Evolutionary conservation across 2,888 invertebrate genomes (phyloP).

Genomic region (Frankliniella fusca): DNA sequence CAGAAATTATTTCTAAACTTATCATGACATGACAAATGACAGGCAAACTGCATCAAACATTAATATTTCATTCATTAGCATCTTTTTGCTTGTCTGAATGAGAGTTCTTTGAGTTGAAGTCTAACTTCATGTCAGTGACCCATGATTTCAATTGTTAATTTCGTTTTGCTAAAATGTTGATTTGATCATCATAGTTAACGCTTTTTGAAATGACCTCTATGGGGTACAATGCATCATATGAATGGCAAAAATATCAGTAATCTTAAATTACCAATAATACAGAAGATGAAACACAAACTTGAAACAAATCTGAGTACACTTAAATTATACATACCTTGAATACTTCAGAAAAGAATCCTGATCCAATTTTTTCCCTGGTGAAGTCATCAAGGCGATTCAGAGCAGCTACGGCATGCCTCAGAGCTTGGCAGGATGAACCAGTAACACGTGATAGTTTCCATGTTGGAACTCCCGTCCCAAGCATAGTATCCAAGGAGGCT

Average conservation of each 20-base stretch:
- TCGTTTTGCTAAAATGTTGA: too few relatives aligned
- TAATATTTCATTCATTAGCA: neutral
- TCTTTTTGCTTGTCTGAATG: neutral
- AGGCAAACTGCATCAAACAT: neutral
- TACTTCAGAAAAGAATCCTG: constrained; percentile 96
- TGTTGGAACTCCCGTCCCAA: constrained; percentile 27
- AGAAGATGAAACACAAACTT: neutral
- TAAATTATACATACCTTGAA: constrained; percentile 73
- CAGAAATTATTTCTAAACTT: too few relatives aligned
- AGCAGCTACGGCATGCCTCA: constrained; percentile 86
- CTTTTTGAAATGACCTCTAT: too few relatives aligned
- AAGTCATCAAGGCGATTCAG: constrained; percentile 93
- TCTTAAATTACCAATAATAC: neutral
- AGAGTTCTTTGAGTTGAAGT: neutral
- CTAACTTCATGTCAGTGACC: neutral
- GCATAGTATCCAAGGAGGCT: constrained; percentile 7
- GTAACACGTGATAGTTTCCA: constrained; percentile 51
- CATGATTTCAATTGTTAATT: too few relatives aligned
- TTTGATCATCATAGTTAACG: too few relatives aligned
- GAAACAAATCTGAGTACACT: neutral
- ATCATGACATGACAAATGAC: neutral
- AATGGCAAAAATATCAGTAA: too few relatives aligned
- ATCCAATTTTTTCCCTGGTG: constrained; percentile 84
- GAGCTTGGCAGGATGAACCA: constrained; percentile 80
- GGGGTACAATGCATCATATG: too few relatives aligned